Conservation (phyloP, 2,113 vertebrate species). For the Rhipidura dahli region DNA sequence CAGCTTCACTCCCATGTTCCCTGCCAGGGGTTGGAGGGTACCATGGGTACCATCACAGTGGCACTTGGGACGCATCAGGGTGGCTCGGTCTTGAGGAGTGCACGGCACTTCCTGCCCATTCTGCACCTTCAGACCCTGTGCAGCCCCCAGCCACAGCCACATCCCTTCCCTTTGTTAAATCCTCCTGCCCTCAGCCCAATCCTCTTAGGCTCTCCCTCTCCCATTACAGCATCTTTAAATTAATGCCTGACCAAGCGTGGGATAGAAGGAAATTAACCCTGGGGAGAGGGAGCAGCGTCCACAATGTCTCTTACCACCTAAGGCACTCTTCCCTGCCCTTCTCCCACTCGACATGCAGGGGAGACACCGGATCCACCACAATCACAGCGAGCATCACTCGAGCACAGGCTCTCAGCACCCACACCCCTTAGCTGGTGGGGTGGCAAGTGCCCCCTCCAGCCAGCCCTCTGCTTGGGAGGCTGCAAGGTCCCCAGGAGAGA, state of each 20-base stretch:
- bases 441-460: not conserved
- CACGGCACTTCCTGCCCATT: rapidly evolving
- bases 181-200: not conserved
- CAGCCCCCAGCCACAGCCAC: not conserved
- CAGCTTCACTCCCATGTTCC: rapidly evolving
- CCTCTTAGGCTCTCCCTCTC: not conserved
- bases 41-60: not conserved
- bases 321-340: not conserved
- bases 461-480: not conserved
- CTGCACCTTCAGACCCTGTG: not conserved
- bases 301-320: not conserved
- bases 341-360: rapidly evolving
- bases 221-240: not conserved
- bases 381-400: rapidly evolving
- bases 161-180: not conserved
- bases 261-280: not conserved
- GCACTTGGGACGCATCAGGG: not conserved
- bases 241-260: not conserved
- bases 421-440: not conserved
- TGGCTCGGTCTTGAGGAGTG: rapidly evolving
- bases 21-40: not conserved
- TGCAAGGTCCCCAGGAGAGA: not conserved
- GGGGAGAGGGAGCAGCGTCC: not conserved
- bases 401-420: not conserved
- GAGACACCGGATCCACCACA: not conserved